phyloP scores from a whole-genome alignment of 2,888 invertebrate genomes.

The Masnerella sp. region DNA sequence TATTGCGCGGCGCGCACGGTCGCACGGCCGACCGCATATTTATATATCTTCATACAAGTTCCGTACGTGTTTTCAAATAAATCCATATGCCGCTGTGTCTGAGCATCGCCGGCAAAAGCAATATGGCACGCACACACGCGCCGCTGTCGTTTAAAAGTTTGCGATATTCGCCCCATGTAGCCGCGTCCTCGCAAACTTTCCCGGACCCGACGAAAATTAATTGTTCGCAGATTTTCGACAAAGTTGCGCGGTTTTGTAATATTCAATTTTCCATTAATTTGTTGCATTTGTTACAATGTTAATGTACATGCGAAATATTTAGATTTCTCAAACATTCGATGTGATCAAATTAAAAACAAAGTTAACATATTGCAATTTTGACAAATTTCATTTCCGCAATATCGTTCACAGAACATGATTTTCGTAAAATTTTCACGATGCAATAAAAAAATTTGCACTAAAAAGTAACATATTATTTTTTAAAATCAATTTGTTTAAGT shows the following conservation, averaged over 20 bases:
- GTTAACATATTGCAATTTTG: too few relatives aligned
- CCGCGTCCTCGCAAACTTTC: conserved; percentile 21
- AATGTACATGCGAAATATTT: conserved; percentile 2
- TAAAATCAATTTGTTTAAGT: too few relatives aligned
- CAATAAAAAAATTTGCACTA: too few relatives aligned
- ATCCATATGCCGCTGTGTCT: conserved; percentile 14
- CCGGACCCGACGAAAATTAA: conserved; percentile 4
- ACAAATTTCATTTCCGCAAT: too few relatives aligned
- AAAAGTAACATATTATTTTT: too few relatives aligned
- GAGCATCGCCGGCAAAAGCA: conserved; percentile 16
- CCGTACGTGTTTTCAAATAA: conserved; percentile 25
- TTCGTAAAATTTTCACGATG: too few relatives aligned
- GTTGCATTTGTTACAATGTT: conserved; percentile 8
- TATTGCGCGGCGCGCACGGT: conserved; percentile 3
- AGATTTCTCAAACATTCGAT: too few relatives aligned
- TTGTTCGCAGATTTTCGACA: conserved; percentile 17
- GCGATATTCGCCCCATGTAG: conserved; percentile 11
- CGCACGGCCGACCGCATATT: conserved; percentile 11
- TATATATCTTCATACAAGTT: conserved; percentile 16
- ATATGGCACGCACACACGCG: not conserved
- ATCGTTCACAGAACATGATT: too few relatives aligned
- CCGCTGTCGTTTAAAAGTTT: conserved; percentile 24
- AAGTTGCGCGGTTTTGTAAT: conserved; percentile 24
- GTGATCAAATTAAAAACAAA: too few relatives aligned
- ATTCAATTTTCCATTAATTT: conserved; percentile 33